These are phyloP conservation scores for Andrena haemorrhoa DNA, from an alignment of 2,888 invertebrate genomes.

Conservation along the genomic window DNA sequence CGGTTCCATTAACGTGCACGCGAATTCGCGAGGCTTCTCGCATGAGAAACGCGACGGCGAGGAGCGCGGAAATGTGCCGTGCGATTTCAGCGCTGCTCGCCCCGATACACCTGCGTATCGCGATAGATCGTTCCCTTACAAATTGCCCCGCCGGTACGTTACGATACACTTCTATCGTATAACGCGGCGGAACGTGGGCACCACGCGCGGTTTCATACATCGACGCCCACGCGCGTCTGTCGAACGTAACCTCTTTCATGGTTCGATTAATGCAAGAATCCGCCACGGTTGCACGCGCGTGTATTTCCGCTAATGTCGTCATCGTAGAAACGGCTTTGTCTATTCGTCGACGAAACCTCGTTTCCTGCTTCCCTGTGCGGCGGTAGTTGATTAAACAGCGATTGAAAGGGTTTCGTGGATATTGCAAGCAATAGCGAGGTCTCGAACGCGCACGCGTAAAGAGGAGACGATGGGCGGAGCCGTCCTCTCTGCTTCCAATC, in stretches of 20 bases:
- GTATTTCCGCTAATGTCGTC: slow-evolving; percentile 50
- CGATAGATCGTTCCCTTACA: slow-evolving; percentile 17
- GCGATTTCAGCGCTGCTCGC: not conserved
- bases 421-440: too few species aligned
- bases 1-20: slow-evolving; percentile 2
- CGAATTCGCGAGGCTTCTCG: not conserved
- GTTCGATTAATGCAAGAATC: slow-evolving; percentile 57
- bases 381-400: not conserved
- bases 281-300: slow-evolving; percentile 32
- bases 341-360: not conserved
- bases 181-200: slow-evolving; percentile 46
- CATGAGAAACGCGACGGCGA: slow-evolving; percentile 4
- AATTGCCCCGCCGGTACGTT: slow-evolving; percentile 37
- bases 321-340: slow-evolving; percentile 25
- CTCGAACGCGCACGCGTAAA: too few species aligned
- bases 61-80: not conserved
- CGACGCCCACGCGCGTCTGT: slow-evolving; percentile 57
- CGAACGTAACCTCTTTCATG: slow-evolving; percentile 57
- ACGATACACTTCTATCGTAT: slow-evolving; percentile 47
- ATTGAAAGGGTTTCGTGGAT: too few species aligned
- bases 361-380: not conserved
- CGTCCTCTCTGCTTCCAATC: too few species aligned
- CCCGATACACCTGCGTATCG: slow-evolving; percentile 34
- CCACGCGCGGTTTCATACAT: slow-evolving; percentile 55
- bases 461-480: too few species aligned